Conservation (phyloP, 2,113 vertebrate species). For the Argyrosomus japonicus region DNA sequence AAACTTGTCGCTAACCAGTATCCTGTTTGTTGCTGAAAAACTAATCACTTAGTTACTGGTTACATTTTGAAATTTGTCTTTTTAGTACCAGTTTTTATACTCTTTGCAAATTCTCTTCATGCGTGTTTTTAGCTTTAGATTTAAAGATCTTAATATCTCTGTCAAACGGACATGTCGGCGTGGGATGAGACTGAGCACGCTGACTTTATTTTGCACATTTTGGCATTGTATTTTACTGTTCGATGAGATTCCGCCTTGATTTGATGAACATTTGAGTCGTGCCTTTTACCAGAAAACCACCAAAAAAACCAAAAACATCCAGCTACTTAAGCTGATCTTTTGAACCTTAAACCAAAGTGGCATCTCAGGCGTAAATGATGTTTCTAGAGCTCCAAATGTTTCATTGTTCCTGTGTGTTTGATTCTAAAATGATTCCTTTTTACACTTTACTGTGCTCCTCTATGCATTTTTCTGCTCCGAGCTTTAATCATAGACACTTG, state of each 20-base stretch:
- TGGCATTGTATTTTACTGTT: constrained; percentile 6
- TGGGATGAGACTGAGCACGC: constrained; percentile 14
- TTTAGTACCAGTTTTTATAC: constrained; percentile 27
- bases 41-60: constrained; percentile 2
- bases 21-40: constrained; percentile 45
- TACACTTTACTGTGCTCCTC: background rate
- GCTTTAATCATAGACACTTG: background rate
- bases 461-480: background rate
- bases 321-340: background rate
- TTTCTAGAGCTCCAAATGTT: background rate
- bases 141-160: constrained; percentile 2
- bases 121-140: background rate
- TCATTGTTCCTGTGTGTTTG: constrained; percentile 4
- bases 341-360: constrained; percentile 51
- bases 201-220: constrained; percentile 54
- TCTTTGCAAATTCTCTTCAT: constrained; percentile 1
- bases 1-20: background rate
- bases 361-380: constrained; percentile 37
- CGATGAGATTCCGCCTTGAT: background rate
- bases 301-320: constrained; percentile 30
- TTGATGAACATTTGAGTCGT: constrained; percentile 13
- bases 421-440: constrained; percentile 24
- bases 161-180: background rate
- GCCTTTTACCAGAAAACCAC: constrained; percentile 50
- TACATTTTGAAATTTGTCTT: background rate